Percentiles rank a stretch among this genome's conserved stretches.
Evolutionary conservation across 2,797 vertebrate genomes (phyloP).

Genomic region (Mustela erminea): DNA sequence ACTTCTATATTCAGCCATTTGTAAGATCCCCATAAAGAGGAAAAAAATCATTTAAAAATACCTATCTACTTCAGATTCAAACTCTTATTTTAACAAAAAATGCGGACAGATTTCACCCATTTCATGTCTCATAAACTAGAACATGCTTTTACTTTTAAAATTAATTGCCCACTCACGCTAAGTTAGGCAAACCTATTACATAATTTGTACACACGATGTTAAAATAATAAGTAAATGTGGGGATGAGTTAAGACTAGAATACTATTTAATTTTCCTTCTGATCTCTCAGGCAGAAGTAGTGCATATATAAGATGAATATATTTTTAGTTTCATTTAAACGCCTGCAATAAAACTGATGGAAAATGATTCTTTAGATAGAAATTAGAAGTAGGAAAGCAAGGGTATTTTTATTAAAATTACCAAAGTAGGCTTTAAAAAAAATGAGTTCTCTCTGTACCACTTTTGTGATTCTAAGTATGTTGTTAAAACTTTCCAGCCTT

Average conservation of each 20-base stretch:
- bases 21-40: not conserved
- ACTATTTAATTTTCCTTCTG: constrained; percentile 53
- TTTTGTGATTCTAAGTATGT: not conserved
- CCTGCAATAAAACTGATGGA: not conserved
- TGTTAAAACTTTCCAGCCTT: constrained; percentile 28
- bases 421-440: not conserved
- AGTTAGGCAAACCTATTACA: not conserved
- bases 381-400: constrained; percentile 50
- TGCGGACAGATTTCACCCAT: not conserved
- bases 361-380: constrained; percentile 32
- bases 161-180: not conserved
- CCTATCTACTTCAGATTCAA: constrained; percentile 23
- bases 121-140: constrained; percentile 10
- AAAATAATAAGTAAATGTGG: constrained; percentile 23
- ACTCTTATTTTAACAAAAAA: constrained; percentile 46
- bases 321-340: constrained; percentile 52
- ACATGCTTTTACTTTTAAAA: constrained; percentile 43
- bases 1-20: constrained; percentile 50
- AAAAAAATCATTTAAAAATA: constrained; percentile 51
- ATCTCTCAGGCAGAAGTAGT: not conserved
- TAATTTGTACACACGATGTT: not conserved
- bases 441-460: not conserved
- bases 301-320: not conserved
- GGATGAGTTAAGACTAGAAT: constrained; percentile 23
- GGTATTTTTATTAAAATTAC: constrained; percentile 46